Percentiles rank a stretch among this genome's conserved stretches.
These are phyloP conservation scores for Xerus inauris DNA, from an alignment of 2,113 vertebrate species.

Conservation along the genomic window DNA sequence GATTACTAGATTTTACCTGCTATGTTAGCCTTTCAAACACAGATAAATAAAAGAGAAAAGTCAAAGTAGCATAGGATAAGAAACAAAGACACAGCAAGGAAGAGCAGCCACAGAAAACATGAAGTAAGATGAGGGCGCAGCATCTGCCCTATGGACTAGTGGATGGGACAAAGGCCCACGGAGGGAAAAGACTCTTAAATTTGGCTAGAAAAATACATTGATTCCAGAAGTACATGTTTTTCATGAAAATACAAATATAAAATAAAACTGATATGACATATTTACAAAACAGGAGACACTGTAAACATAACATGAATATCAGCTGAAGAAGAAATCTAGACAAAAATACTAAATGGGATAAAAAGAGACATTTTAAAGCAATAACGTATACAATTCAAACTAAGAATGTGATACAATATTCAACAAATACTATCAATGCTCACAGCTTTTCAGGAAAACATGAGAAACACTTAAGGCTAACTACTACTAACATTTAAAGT, in stretches of 20 bases:
- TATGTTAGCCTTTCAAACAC: background rate
- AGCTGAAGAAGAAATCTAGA: background rate
- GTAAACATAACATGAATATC: background rate
- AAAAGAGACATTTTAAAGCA: background rate
- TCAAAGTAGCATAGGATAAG: background rate
- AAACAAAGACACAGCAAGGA: background rate
- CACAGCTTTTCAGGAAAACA: background rate
- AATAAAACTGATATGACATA: background rate
- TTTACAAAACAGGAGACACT: slow-evolving; percentile 17
- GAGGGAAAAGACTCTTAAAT: background rate
- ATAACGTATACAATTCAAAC: background rate
- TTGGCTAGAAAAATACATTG: background rate
- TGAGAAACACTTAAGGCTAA: background rate
- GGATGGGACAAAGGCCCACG: background rate
- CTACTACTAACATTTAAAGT: slow-evolving; percentile 13
- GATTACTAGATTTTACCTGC: background rate
- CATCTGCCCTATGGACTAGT: background rate
- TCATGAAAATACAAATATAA: slow-evolving; percentile 6
- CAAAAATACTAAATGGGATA: background rate
- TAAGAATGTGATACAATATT: background rate
- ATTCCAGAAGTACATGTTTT: background rate
- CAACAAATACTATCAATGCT: background rate
- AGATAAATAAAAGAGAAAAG: background rate
- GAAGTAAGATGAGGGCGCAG: background rate
- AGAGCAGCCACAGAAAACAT: background rate